Conservation (phyloP, 2,113 vertebrate species). For the Chlamydotis undulata region DNA sequence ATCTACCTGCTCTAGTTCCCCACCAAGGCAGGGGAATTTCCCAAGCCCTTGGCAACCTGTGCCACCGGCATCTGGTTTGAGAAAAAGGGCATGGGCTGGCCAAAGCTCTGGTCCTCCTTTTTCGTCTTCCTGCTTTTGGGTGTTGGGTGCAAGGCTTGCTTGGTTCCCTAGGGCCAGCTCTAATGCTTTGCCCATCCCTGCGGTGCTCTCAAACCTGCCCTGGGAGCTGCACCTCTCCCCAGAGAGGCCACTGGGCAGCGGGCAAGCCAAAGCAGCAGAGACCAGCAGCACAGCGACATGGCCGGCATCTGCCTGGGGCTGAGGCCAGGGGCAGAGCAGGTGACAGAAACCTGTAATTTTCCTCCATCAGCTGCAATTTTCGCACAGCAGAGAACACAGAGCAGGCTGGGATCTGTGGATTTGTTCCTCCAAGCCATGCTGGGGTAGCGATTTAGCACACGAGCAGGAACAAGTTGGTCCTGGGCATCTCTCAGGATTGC, state of each 20-base stretch:
- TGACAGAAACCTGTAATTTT: not conserved
- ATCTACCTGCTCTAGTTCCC: not conserved
- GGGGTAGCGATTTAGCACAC: not conserved
- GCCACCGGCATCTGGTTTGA: not conserved
- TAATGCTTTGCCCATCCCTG: not conserved
- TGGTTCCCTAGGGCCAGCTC: not conserved
- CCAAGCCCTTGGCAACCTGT: not conserved
- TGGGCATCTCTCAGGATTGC: not conserved
- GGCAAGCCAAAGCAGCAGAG: not conserved
- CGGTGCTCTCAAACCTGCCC: not conserved
- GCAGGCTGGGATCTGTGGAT: not conserved
- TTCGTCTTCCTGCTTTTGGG: not conserved
- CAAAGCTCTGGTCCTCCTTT: not conserved
- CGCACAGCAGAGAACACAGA: not conserved
- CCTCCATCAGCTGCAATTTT: not conserved
- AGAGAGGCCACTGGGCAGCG: fast-evolving
- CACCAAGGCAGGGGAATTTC: not conserved
- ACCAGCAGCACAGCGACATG: not conserved
- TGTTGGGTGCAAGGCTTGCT: not conserved
- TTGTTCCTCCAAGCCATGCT: not conserved
- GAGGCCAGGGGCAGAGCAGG: not conserved
- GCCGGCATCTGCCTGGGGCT: not conserved
- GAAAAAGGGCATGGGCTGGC: not conserved
- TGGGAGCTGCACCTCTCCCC: not conserved
- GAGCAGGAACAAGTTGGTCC: not conserved